Evolutionary conservation across 2,888 invertebrate genomes (phyloP), one percentile per base, ranked within the genome.

Genomic region (Griposia aprilina): DNA sequence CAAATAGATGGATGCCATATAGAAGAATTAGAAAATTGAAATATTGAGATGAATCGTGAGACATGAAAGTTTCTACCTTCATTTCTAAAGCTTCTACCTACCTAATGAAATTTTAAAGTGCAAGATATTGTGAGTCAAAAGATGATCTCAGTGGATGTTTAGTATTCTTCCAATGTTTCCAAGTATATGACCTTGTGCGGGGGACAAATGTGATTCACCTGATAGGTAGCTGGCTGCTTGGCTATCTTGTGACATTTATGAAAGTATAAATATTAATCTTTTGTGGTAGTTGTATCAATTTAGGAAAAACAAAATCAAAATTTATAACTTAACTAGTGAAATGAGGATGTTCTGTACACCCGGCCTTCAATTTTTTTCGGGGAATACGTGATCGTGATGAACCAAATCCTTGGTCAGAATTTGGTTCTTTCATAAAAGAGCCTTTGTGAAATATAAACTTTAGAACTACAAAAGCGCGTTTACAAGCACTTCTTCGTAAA

Each of bases 121-220:
- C 52, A 79, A 68, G 62, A 45, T 45, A 76, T 78, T 78, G 45
- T 67, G 65, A 78, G 65, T 62, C 73, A 65, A 74, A 60, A 65
- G 73, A 77, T 77, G 82, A 79, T 78, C 78, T 77, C 78, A 78
- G 74, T 59, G 4, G 15, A 48, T 66, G 69, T 63, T 84, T 79
- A 86, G 72, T 86, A 84, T 84, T 78, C 86, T 50, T 15, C 2
- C 36, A 41, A 74, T 70, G 81, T 81, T 26, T 30, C 52, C 30
- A 36, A 71, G 57, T 55, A 59, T 52, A 62, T 73, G 74, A 75
- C 83, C 86, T 84, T 84, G 72, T 66, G 48, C 20, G 62, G 36
- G 36, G 78, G 74, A 74, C 84, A 63, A 62, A 72, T 73, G 62
- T 50, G 68, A 83, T 79, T 73, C 79, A 70, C 80, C 66, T 67